phyloP scores from a whole-genome alignment of 2,797 vertebrate genomes.

The Limosa lapponica region DNA sequence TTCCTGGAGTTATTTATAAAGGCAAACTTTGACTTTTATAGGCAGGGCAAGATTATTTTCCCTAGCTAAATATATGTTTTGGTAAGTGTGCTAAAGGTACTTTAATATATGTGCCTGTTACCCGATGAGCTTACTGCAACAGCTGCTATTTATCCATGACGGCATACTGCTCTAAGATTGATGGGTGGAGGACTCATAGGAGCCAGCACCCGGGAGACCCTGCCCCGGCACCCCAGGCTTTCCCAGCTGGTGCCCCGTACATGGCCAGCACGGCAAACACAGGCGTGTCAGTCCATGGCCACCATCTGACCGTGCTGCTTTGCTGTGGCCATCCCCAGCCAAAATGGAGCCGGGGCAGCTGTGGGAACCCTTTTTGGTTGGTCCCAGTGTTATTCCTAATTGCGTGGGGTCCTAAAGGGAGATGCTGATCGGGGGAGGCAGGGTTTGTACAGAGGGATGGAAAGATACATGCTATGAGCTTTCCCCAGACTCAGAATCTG shows the following conservation, averaged over 20 bases:
- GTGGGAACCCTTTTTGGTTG: not conserved
- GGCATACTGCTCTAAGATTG: constrained; percentile 48
- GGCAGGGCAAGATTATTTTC: constrained; percentile 59
- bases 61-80: constrained; percentile 70
- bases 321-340: not conserved
- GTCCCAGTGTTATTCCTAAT: not conserved
- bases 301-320: not conserved
- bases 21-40: constrained; percentile 68
- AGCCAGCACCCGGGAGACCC: constrained; percentile 11
- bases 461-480: not conserved
- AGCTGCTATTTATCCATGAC: constrained; percentile 65
- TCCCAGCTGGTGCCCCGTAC: not conserved
- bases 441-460: not conserved
- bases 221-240: not conserved
- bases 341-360: not conserved
- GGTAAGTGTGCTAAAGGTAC: constrained; percentile 58
- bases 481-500: not conserved
- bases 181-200: constrained; percentile 32
- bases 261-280: not conserved
- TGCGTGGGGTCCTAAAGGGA: not conserved
- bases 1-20: constrained; percentile 63
- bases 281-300: not conserved
- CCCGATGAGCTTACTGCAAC: constrained; percentile 60
- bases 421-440: not conserved
- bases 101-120: constrained; percentile 64